Conservation (phyloP, 2,888 invertebrate species). For the Sepioteuthis lessoniana region DNA sequence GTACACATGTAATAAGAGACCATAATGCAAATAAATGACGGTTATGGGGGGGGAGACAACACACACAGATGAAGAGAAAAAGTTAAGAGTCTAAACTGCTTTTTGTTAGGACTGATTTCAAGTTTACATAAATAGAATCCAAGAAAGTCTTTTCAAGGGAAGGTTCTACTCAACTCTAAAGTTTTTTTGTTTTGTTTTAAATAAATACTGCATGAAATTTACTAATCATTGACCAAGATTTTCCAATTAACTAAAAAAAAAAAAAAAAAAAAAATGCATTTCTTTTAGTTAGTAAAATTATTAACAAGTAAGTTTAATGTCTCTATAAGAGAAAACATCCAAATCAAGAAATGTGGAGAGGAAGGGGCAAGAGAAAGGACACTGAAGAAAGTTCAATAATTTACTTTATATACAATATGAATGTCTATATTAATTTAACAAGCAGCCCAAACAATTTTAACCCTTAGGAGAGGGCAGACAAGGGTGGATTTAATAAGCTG, state of each 20-base stretch:
- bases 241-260: background rate
- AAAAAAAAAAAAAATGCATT: too few species aligned
- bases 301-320: too few species aligned
- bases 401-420: too few species aligned
- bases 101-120: too few species aligned
- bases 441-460: background rate
- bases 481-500: background rate
- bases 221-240: background rate
- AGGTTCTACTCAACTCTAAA: background rate
- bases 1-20: too few species aligned
- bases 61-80: too few species aligned
- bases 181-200: background rate
- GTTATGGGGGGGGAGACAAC: too few species aligned
- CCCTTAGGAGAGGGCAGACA: background rate
- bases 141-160: background rate
- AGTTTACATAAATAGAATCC: background rate
- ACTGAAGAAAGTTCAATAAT: too few species aligned
- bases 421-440: too few species aligned
- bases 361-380: background rate
- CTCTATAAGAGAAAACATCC: background rate
- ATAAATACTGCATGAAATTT: background rate
- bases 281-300: too few species aligned
- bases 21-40: too few species aligned
- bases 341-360: background rate
- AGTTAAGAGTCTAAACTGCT: too few species aligned